Percentiles rank a stretch among this genome's conserved stretches.
Conservation (phyloP, 2,888 invertebrate species). For the Eupithecia subumbrata region DNA sequence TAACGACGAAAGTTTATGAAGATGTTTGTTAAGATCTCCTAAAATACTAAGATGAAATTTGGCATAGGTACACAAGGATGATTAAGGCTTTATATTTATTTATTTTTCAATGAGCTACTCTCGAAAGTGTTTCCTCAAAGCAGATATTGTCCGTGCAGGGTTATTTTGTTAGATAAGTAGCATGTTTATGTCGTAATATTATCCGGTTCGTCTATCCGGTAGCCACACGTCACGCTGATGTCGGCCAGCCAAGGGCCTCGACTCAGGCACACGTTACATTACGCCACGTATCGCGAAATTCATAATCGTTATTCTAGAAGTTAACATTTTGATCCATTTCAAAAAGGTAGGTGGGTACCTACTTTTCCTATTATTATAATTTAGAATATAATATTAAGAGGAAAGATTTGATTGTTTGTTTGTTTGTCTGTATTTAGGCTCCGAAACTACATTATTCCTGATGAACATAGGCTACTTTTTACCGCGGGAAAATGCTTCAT, state of each 20-base stretch:
- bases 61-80: neutral
- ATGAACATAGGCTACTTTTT: too few species aligned
- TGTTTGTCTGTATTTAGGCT: too few species aligned
- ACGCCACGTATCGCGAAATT: neutral
- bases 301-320: neutral
- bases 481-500: too few species aligned
- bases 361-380: neutral
- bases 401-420: too few species aligned
- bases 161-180: neutral
- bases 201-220: neutral
- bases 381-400: too few species aligned
- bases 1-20: neutral
- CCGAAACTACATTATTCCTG: too few species aligned
- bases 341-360: neutral
- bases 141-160: neutral
- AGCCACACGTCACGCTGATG: conserved; percentile 1
- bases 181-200: neutral
- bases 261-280: neutral
- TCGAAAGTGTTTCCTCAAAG: neutral
- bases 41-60: neutral
- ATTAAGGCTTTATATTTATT: neutral
- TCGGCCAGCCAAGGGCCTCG: neutral
- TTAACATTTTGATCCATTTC: neutral
- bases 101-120: neutral
- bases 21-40: neutral